phyloP scores from a whole-genome alignment of 2,797 vertebrate genomes.

The Sebastes reedi region DNA sequence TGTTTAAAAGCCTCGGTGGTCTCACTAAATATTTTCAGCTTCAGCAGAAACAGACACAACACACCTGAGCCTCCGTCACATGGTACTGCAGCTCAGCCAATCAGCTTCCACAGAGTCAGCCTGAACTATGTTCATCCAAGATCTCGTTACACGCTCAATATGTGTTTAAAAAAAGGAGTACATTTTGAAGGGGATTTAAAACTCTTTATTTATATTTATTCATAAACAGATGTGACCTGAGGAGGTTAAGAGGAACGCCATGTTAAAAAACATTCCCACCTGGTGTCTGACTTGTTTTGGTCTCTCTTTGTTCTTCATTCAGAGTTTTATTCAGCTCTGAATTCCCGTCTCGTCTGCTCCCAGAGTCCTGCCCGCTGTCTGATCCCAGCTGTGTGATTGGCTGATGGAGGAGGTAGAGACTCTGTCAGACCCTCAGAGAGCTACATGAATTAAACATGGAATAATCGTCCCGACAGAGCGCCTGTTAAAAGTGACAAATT shows the following conservation, averaged over 20 bases:
- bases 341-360: background rate
- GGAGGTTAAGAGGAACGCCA: background rate
- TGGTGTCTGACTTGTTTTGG: background rate
- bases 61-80: constrained; percentile 8
- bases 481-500: background rate
- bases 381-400: constrained; percentile 13
- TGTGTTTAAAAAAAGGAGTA: background rate
- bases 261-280: background rate
- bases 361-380: background rate
- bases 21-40: constrained; percentile 3
- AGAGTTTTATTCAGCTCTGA: background rate
- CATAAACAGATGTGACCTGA: background rate
- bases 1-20: background rate
- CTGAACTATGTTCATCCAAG: background rate
- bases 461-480: background rate
- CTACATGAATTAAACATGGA: constrained; percentile 43
- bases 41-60: background rate
- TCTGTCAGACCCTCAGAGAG: background rate
- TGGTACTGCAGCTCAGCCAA: background rate
- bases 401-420: background rate
- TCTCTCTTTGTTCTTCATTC: background rate
- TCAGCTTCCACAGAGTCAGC: background rate
- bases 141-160: background rate
- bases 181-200: background rate
- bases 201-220: background rate